Conservation (phyloP, 2,797 vertebrate species). For the Enteromius fasciolatus region DNA sequence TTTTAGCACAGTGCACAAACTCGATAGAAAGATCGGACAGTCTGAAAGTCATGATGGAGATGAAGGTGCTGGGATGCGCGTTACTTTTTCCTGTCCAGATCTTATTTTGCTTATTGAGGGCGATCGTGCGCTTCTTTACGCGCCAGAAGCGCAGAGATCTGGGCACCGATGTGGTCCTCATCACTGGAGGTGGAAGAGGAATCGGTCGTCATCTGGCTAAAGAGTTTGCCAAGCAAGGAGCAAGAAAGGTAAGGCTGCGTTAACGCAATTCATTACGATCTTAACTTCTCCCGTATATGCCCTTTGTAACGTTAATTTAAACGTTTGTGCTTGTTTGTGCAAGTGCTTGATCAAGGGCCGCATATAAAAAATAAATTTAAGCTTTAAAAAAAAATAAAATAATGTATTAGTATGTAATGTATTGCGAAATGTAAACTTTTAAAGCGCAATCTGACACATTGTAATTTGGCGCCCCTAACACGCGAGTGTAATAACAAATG, state of each 20-base stretch:
- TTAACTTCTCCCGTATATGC: background rate
- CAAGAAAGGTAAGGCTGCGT: conserved; percentile 78
- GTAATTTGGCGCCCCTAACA: conserved; percentile 2
- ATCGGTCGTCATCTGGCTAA: conserved; percentile 85
- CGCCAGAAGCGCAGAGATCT: conserved; percentile 77
- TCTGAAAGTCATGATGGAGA: conserved; percentile 70
- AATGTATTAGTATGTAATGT: background rate
- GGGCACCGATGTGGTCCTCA: conserved; percentile 80
- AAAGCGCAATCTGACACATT: background rate
- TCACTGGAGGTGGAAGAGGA: conserved; percentile 87
- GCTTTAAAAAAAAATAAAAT: too few species aligned
- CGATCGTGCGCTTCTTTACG: conserved; percentile 73
- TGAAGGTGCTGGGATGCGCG: conserved; percentile 77
- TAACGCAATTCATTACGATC: background rate
- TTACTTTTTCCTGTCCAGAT: conserved; percentile 80
- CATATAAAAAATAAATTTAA: background rate
- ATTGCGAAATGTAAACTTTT: background rate
- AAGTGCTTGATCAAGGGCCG: background rate
- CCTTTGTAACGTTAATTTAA: background rate
- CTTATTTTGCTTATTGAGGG: conserved; percentile 74
- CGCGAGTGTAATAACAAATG: background rate
- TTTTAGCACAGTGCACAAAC: background rate
- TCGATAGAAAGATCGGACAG: background rate
- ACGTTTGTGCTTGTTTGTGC: too few species aligned
- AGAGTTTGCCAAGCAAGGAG: conserved; percentile 83